Evolutionary conservation across 2,797 vertebrate genomes (phyloP).

Genomic region (Centropyge bicolor): DNA sequence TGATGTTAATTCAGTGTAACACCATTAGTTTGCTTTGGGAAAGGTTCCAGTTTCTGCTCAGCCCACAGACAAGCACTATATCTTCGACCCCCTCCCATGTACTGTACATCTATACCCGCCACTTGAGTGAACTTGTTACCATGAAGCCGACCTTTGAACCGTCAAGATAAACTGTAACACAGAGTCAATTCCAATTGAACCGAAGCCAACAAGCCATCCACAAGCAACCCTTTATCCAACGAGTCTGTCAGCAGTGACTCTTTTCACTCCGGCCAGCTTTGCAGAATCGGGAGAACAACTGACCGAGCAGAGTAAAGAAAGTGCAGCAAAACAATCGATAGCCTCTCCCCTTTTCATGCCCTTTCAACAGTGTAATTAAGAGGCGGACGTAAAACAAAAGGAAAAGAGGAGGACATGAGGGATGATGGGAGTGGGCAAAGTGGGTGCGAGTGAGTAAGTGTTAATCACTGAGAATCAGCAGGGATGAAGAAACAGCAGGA

Average conservation of each 20-base stretch:
- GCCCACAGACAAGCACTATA: background rate
- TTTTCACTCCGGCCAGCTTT: conserved; percentile 32
- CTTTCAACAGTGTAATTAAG: conserved; percentile 72
- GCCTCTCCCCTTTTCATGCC: conserved; percentile 18
- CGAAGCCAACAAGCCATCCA: conserved; percentile 47
- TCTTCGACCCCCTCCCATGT: background rate
- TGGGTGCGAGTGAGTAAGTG: conserved; percentile 3
- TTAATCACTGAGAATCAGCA: conserved; percentile 45
- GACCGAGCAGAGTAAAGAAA: conserved; percentile 62
- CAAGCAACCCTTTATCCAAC: conserved; percentile 45
- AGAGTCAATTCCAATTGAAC: conserved; percentile 40
- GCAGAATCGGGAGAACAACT: conserved; percentile 61
- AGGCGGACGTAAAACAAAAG: conserved; percentile 60
- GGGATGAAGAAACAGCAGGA: conserved; percentile 29
- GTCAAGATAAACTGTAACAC: conserved; percentile 34
- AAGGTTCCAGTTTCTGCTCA: background rate
- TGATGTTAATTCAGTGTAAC: background rate
- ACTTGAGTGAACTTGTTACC: conserved; percentile 36
- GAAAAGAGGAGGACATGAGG: conserved; percentile 23
- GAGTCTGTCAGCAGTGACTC: conserved; percentile 51
- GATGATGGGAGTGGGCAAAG: conserved; percentile 19
- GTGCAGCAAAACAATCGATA: conserved; percentile 70
- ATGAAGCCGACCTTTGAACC: conserved; percentile 32
- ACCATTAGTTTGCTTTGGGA: background rate
- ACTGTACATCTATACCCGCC: conserved; percentile 2